These are phyloP conservation scores for Galeopsomyia nigrocyanea DNA, from an alignment of 2,888 invertebrate genomes.

Conservation along the genomic window DNA sequence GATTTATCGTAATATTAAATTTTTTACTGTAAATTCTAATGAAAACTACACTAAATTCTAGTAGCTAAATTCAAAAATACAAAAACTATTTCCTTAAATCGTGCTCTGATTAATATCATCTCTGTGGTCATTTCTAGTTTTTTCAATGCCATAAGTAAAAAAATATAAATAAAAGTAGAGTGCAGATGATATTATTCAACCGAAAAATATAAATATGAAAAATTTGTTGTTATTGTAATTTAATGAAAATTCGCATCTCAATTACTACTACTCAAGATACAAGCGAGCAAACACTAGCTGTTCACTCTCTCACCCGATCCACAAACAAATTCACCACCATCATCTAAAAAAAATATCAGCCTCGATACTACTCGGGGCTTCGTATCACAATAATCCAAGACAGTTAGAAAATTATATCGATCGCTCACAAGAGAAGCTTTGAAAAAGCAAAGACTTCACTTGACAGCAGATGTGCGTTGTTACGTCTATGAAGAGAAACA, in stretches of 20 bases:
- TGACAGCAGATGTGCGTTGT: no score
- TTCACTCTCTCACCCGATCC: slow-evolving; percentile 29
- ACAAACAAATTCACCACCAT: neutral
- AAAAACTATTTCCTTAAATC: slow-evolving; percentile 21
- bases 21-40: slow-evolving; percentile 11
- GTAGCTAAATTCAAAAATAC: slow-evolving; percentile 21
- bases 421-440: neutral
- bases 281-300: slow-evolving; percentile 21
- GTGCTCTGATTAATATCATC: slow-evolving; percentile 6
- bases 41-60: slow-evolving; percentile 36
- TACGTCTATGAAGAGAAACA: no score
- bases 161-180: neutral
- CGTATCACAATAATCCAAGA: slow-evolving; percentile 1
- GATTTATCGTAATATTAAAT: slow-evolving; percentile 1
- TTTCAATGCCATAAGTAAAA: slow-evolving; percentile 4
- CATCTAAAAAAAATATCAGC: slow-evolving; percentile 6
- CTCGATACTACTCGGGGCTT: slow-evolving; percentile 26
- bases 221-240: no score
- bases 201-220: no score
- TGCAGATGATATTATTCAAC: no score
- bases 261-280: slow-evolving; percentile 21
- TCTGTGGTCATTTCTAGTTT: neutral
- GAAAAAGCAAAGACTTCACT: no score
- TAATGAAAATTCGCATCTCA: neutral
- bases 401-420: slow-evolving; percentile 5